Conservation (phyloP, 2,888 invertebrate species). For the Agonopterix subpropinquella region DNA sequence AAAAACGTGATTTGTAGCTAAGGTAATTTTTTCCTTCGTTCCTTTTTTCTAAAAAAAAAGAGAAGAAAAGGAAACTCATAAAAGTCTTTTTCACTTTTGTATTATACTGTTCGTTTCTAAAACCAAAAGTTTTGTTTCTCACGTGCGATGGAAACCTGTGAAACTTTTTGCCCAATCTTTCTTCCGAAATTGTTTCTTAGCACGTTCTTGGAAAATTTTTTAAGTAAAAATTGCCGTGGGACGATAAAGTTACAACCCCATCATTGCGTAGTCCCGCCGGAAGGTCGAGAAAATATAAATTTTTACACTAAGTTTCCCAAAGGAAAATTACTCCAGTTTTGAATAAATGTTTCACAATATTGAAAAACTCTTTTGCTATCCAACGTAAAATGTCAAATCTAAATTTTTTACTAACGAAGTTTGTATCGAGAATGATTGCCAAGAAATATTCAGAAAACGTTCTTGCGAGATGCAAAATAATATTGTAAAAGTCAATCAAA, state of each 20-base stretch:
- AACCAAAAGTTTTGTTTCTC: slow-evolving; percentile 1
- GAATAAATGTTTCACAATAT: no score
- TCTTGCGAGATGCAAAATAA: no score
- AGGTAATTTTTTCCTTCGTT: slow-evolving; percentile 9
- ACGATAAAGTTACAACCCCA: slow-evolving; percentile 8
- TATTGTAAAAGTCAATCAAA: neutral
- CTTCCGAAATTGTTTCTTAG: slow-evolving; percentile 21
- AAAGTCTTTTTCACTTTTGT: no score
- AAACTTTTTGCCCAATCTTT: slow-evolving; percentile 23
- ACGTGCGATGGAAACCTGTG: slow-evolving; percentile 27
- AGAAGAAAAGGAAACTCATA: no score
- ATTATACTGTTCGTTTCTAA: no score
- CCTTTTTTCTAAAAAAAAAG: neutral
- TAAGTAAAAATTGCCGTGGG: slow-evolving; percentile 24
- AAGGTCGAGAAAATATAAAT: slow-evolving; percentile 9
- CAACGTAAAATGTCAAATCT: no score
- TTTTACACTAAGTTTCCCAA: neutral
- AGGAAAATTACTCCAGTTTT: no score
- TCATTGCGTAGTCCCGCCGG: slow-evolving; percentile 10
- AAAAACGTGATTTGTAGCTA: slow-evolving; percentile 22
- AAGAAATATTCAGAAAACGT: no score
- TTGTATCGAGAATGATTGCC: no score
- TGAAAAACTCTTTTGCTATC: no score
- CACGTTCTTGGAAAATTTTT: slow-evolving; percentile 23
- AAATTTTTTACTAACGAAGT: no score